Conservation (phyloP, 1,140 invertebrate species). For the Ridgeia piscesae region DNA sequence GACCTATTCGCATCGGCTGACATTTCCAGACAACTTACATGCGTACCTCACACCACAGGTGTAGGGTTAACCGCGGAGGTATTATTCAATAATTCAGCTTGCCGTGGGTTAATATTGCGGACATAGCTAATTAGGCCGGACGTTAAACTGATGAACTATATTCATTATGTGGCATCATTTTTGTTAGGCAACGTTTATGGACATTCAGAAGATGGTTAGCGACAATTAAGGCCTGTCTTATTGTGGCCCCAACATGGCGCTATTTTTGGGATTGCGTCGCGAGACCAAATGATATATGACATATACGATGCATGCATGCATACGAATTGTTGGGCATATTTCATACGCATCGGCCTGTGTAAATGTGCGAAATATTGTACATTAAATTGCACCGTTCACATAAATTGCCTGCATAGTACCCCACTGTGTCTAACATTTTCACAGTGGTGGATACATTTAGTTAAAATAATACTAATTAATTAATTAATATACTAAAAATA, state of each 20-base stretch:
- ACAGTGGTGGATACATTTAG: background rate
- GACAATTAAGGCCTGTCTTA: background rate
- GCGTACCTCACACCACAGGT: background rate
- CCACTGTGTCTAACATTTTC: too few relatives aligned
- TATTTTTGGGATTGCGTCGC: background rate
- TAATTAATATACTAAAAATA: background rate
- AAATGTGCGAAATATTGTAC: background rate
- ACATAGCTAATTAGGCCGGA: background rate
- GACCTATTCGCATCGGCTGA: background rate
- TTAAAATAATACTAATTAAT: background rate
- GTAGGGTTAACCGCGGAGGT: conserved; percentile 3
- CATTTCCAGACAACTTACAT: conserved; percentile 5
- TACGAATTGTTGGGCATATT: background rate
- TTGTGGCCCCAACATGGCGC: background rate
- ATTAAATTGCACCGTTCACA: background rate
- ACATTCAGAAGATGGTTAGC: background rate
- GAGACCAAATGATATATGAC: background rate
- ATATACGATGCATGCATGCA: background rate
- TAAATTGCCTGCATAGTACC: background rate
- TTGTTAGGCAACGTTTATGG: background rate
- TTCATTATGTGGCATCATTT: background rate
- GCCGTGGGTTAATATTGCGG: background rate
- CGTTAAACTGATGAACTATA: background rate
- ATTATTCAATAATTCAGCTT: background rate
- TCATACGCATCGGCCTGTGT: background rate